Conservation (phyloP, 2,113 vertebrate genomes). For the Cheirogaleus medius region DNA sequence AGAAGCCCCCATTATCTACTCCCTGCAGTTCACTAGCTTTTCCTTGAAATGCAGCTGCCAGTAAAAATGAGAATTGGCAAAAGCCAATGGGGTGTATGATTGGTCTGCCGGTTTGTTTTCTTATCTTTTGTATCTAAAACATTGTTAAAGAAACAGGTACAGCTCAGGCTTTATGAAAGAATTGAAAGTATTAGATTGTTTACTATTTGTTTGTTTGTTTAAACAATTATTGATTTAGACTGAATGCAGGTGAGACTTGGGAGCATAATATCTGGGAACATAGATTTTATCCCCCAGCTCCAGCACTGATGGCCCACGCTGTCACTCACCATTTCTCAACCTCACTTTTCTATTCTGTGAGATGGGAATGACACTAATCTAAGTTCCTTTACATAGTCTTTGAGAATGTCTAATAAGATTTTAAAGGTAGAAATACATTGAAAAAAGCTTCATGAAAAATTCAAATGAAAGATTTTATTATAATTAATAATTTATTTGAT, state of each 20-base stretch:
- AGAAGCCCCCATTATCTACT: conserved; percentile 40
- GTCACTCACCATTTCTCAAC: neutral
- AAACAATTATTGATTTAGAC: conserved; percentile 14
- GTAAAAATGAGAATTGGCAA: conserved; percentile 55
- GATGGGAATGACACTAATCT: neutral
- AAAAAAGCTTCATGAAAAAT: conserved; percentile 31
- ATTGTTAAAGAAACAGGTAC: conserved; percentile 35
- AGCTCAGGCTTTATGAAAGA: neutral
- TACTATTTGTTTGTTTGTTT: conserved; percentile 20
- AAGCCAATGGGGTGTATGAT: conserved; percentile 50
- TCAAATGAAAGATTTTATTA: conserved; percentile 22
- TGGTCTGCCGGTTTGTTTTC: neutral
- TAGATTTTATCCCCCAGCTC: neutral
- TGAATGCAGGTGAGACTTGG: neutral
- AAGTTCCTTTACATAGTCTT: neutral
- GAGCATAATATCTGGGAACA: neutral
- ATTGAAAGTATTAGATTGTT: neutral
- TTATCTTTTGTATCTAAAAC: conserved; percentile 31
- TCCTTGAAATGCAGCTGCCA: conserved; percentile 64
- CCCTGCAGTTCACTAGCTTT: conserved; percentile 57
- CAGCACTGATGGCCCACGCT: neutral
- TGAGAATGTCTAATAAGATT: neutral
- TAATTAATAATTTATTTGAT: conserved; percentile 1
- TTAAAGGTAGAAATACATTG: neutral
- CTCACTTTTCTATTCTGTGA: conserved; percentile 12